Conservation (phyloP, 2,888 invertebrate genomes). For the Quadroppia sp. region DNA sequence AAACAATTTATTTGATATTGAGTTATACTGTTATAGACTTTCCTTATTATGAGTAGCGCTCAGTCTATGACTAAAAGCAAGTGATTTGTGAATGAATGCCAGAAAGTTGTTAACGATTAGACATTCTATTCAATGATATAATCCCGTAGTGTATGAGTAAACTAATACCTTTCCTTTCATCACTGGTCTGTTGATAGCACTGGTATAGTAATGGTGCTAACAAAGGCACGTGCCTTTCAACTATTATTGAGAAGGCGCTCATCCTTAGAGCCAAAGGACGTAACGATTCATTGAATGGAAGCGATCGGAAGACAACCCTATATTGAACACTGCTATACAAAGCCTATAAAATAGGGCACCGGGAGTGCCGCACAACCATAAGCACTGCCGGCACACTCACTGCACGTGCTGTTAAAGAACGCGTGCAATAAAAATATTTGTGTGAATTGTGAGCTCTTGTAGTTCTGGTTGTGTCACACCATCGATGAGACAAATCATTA, state of each 20-base stretch:
- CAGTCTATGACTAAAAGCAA: background rate
- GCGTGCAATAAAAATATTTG: slow-evolving; percentile 30
- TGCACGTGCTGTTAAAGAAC: slow-evolving; percentile 1
- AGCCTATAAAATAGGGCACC: slow-evolving; percentile 2
- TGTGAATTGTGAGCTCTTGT: background rate
- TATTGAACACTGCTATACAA: slow-evolving; percentile 6
- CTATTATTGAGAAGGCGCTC: slow-evolving; percentile 18
- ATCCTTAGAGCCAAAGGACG: slow-evolving; percentile 11
- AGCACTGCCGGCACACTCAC: background rate
- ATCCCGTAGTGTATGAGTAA: slow-evolving; percentile 32
- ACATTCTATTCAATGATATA: slow-evolving; percentile 13
- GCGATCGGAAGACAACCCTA: slow-evolving; percentile 18
- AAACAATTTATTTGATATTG: slow-evolving; percentile 26
- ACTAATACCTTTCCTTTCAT: slow-evolving; percentile 28
- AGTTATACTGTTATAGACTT: background rate
- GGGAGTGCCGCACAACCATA: background rate
- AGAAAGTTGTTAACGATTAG: slow-evolving; percentile 33
- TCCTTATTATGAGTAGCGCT: background rate
- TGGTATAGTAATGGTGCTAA: slow-evolving; percentile 7
- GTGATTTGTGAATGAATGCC: slow-evolving; percentile 23
- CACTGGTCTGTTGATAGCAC: slow-evolving; percentile 3
- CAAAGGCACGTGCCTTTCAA: slow-evolving; percentile 30
- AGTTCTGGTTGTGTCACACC: slow-evolving; percentile 18
- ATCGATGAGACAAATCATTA: slow-evolving; percentile 31
- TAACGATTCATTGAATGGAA: slow-evolving; percentile 21